phyloP scores from a whole-genome alignment of 2,888 invertebrate genomes.

The Frankliniella intonsa region DNA sequence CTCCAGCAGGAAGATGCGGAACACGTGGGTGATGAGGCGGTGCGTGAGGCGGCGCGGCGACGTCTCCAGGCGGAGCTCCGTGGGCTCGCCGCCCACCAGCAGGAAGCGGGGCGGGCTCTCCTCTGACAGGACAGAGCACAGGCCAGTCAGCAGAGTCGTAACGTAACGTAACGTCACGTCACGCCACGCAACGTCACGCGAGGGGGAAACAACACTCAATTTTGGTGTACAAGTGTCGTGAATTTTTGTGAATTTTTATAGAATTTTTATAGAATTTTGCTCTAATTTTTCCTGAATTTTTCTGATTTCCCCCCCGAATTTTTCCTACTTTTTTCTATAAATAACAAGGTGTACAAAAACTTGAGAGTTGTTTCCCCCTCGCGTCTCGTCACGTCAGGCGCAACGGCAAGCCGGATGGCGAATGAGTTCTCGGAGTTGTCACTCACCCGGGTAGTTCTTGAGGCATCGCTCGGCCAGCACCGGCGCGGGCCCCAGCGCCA shows the following conservation, averaged over 20 bases:
- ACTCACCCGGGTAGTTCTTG: too few species aligned
- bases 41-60: constrained; percentile 53
- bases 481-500: too few species aligned
- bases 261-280: not conserved
- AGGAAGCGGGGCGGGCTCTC: constrained; percentile 50
- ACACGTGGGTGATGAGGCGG: constrained; percentile 54
- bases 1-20: constrained; percentile 55
- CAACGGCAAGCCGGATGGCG: too few species aligned
- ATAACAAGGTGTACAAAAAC: too few species aligned
- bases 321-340: too few species aligned
- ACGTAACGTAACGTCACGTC: not conserved
- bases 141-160: not conserved
- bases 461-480: too few species aligned
- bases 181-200: not conserved
- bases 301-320: too few species aligned
- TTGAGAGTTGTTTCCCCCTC: too few species aligned
- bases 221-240: not conserved
- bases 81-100: constrained; percentile 45
- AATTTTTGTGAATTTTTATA: too few species aligned
- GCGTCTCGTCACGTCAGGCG: too few species aligned
- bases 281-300: too few species aligned
- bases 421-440: too few species aligned
- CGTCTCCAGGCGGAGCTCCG: constrained; percentile 52
- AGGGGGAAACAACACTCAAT: not conserved
- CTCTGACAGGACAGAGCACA: constrained; percentile 44